A percentile compares a stretch with the other conserved stretches of the same genome.
These are phyloP conservation scores for Aphodius sticticus DNA, from an alignment of 2,888 invertebrate genomes.

Conservation along the genomic window DNA sequence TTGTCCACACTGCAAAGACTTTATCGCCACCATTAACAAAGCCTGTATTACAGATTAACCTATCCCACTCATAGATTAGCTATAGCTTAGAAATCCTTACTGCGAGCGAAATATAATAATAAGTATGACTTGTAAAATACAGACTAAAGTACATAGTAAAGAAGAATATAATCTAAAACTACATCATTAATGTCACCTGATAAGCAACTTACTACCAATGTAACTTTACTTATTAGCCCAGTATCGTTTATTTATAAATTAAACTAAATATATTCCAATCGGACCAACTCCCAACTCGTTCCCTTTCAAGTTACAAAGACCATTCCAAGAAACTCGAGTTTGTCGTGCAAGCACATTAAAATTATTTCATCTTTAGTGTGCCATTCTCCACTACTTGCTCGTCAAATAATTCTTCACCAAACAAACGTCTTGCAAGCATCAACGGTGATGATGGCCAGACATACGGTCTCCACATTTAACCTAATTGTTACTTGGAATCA, in stretches of 20 bases:
- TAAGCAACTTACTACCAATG: no score
- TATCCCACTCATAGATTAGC: neutral
- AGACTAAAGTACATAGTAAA: no score
- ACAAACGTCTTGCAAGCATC: neutral
- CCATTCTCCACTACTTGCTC: neutral
- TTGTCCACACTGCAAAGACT: neutral
- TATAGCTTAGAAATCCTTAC: no score
- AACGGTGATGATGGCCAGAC: neutral
- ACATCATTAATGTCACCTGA: no score
- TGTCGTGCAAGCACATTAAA: neutral
- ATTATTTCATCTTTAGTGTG: neutral
- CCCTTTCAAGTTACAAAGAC: neutral
- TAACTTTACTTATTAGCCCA: no score
- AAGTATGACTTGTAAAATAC: no score
- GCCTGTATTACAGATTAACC: neutral
- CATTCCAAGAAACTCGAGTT: neutral
- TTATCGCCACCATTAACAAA: neutral
- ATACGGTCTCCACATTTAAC: slow-evolving; percentile 4
- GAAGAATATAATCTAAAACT: no score
- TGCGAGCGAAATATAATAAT: no score
- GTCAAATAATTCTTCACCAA: neutral
- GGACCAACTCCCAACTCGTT: neutral
- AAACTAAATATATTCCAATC: neutral
- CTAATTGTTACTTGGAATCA: neutral
- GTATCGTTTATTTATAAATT: neutral